Evolutionary conservation across 2,888 invertebrate species (phyloP), one percentile per base, ranked within the genome.

Genomic region (Crocallis elinguaria): DNA sequence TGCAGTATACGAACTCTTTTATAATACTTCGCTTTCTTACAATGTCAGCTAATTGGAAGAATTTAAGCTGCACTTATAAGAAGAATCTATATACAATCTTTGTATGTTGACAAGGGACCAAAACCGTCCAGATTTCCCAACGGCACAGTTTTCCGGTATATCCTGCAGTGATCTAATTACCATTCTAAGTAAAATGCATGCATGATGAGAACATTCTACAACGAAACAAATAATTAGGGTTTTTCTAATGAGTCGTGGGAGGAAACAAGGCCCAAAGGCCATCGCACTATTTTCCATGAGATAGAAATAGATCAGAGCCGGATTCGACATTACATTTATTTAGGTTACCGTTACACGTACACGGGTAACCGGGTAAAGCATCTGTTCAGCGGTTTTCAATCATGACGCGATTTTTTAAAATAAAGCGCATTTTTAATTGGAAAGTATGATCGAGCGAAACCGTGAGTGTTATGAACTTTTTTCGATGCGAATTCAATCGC

Each of bases 241-340:
- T 43, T 25, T 43, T 14, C 7, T 46, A 42, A 36, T 36, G 49
- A 49, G 43, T 32, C 49, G 46, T 36, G 13, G 32, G 23, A 21
- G 38, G 37, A 41, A 57, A 53, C 50, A 60, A 53, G 50, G 57
- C 50, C 59, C 36, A 74, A 68, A 77, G 79, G 71, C 79, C 78
- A 63, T 63, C 75, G 77, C 67, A 75, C 76, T 53, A 64, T 68
- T 75, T 79, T 67, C 71, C 67, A 66, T 65, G 60, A 48, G 49
- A 33, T 57, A 39, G 69, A 79, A 85, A 84, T 86, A 86, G 77
- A 63, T 45, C 64, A 60, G 71, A 45, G 66, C 71, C 68, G 73
- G 73, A 78, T 75, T 82, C 76, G 73, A 76, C 75, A 79, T 73
- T 66, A 67, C 45, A 75, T 79, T 79, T 77, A 83, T 83, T 75